Percentiles rank a stretch among this genome's conserved stretches.
Conservation (phyloP, 2,888 invertebrate genomes). For the Ophonus ardosiacus region DNA sequence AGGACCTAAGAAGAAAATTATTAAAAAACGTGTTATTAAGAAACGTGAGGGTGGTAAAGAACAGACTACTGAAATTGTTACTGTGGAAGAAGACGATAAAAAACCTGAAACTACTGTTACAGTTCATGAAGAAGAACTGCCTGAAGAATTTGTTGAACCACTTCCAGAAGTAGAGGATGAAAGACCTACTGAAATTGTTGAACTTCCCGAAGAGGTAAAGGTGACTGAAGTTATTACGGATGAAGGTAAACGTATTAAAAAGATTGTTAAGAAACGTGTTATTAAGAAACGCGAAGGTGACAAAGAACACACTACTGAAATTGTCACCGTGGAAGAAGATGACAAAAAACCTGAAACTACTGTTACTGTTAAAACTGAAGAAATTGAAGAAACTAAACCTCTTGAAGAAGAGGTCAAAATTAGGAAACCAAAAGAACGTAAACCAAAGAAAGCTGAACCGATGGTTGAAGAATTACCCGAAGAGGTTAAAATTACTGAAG, state of each 20-base stretch:
- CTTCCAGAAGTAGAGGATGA: constrained; percentile 53
- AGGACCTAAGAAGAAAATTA: constrained; percentile 64
- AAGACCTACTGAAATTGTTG: constrained; percentile 64
- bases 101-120: constrained; percentile 71
- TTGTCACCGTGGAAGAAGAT: constrained; percentile 73
- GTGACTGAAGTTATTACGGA: constrained; percentile 69
- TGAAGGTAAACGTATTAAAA: constrained; percentile 70
- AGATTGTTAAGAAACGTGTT: constrained; percentile 70
- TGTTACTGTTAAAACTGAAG: constrained; percentile 70
- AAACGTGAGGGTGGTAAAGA: constrained; percentile 70
- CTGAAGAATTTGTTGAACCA: constrained; percentile 68
- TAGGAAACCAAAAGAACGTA: constrained; percentile 50
- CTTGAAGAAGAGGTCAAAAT: constrained; percentile 63
- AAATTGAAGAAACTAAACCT: constrained; percentile 63
- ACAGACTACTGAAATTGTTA: constrained; percentile 71
- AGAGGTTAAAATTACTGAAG: constrained; percentile 70
- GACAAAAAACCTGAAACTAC: constrained; percentile 73
- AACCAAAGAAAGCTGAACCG: constrained; percentile 58
- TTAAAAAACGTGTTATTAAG: constrained; percentile 70
- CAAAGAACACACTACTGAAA: constrained; percentile 71
- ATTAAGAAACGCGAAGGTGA: constrained; percentile 71
- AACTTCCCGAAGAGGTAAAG: constrained; percentile 72
- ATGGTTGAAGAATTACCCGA: constrained; percentile 71
- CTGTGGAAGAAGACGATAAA: constrained; percentile 73
- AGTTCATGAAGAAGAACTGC: constrained; percentile 71